Evolutionary conservation across 2,113 vertebrate genomes (phyloP).

Genomic region (Acrocephalus arundinaceus): DNA sequence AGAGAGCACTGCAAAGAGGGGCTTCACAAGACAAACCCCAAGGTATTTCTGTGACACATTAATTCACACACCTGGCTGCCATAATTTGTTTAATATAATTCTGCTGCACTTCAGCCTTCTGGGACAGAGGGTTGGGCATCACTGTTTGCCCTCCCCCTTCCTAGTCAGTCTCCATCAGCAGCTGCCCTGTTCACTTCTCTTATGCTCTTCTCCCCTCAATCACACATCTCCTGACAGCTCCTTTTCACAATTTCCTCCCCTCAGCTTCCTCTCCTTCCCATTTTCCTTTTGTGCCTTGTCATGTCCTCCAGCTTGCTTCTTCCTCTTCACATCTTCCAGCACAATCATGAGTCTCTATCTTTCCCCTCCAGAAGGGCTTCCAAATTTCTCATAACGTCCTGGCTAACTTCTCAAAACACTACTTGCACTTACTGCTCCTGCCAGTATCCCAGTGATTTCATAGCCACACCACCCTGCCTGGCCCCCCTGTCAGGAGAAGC

Average conservation of each 20-base stretch:
- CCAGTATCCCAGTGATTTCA: not conserved
- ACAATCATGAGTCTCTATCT: rapidly evolving
- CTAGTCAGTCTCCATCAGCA: not conserved
- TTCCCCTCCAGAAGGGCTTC: not conserved
- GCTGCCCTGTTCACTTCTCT: not conserved
- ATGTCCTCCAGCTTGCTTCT: not conserved
- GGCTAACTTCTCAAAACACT: not conserved
- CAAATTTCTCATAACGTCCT: not conserved
- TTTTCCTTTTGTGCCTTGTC: not conserved
- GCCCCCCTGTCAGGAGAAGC: not conserved
- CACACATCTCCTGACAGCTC: not conserved
- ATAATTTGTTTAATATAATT: rapidly evolving
- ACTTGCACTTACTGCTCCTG: not conserved
- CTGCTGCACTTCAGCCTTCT: not conserved
- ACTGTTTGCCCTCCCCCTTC: not conserved
- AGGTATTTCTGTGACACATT: not conserved
- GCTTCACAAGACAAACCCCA: not conserved
- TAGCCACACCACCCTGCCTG: not conserved
- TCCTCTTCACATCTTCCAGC: not conserved
- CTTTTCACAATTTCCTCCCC: not conserved
- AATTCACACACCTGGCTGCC: not conserved
- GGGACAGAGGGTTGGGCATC: not conserved
- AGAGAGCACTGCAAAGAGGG: rapidly evolving
- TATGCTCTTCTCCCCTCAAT: not conserved
- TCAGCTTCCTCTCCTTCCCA: not conserved